Evolutionary conservation across 2,888 invertebrate genomes (phyloP).

Genomic region (Mechanitis mazaeus): DNA sequence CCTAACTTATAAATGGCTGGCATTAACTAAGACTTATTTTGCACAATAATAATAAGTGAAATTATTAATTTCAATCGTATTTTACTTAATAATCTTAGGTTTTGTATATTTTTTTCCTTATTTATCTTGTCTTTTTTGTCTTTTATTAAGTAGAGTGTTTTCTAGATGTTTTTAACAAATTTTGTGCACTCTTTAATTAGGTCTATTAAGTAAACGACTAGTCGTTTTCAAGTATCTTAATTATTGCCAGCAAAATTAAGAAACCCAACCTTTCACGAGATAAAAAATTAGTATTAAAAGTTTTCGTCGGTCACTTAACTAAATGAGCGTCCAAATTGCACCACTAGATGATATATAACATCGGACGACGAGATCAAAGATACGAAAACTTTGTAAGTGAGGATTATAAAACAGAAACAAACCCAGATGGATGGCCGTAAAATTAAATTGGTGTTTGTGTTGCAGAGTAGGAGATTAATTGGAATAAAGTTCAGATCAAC

Average conservation of each 20-base stretch:
- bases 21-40: background rate
- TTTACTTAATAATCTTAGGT: background rate
- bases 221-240: background rate
- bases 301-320: constrained; percentile 20
- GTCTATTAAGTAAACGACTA: too few species aligned
- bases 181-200: too few species aligned
- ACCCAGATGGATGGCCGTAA: constrained; percentile 24
- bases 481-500: constrained; percentile 14
- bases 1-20: constrained; percentile 19
- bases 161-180: too few species aligned
- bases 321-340: constrained; percentile 29
- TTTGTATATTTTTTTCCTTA: too few species aligned
- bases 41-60: background rate
- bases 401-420: constrained; percentile 41
- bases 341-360: constrained; percentile 36
- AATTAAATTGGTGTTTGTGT: constrained; percentile 27
- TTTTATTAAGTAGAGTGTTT: too few species aligned
- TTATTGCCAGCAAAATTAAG: constrained; percentile 3
- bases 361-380: constrained; percentile 29
- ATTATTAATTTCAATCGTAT: background rate
- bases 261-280: constrained; percentile 13
- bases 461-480: constrained; percentile 16
- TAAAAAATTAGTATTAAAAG: constrained; percentile 18
- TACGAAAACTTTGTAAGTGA: constrained; percentile 45
- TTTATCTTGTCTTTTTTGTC: too few species aligned